Base-by-base conservation (phyloP, 2,797 vertebrate genomes). In the Neosilurus mollespiculum region DNA sequence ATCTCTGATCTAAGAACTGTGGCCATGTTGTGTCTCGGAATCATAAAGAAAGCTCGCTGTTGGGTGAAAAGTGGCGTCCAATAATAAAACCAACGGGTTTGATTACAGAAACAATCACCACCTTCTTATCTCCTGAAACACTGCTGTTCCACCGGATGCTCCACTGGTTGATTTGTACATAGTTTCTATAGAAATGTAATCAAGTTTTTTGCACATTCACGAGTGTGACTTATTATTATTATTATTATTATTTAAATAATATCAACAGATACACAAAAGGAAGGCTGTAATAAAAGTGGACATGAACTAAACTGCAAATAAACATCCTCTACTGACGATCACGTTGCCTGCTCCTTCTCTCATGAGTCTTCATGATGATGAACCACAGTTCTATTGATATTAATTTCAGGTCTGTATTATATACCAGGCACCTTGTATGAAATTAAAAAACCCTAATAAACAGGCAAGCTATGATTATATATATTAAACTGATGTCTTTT, bases 261-360 rank as follows among this genome's bases (percentile, higher is more conserved):
- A 20, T 37, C 65, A 9, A 16, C 26, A 22, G 22, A 71, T 24
- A 56, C 26, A 56, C 53, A 0, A 4, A 22, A 54, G 12, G 22
- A 10, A 51, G 22, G n/a, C 30, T 10, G 30, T 11, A 34, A 59
- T 76, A 37, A 14, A n/a, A 51, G 53, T 78, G 54, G 20, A 58
- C 26, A 12, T 53, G 16, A 34, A 26, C 22, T 51, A 14, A 11
- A 76, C 10, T 53, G 8, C 16, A 54, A 84, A 87, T 84, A 87
- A 82, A 87, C 34, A 22, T 26, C 37, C 22, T 49, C 22, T 49
- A 72, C 70, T 26, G 54, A 58, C 20, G 24, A 71, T 59, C 6
- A 73, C 12, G 20, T 15, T n/a, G 77, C 14, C 51, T 43, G 34
- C 10, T 24, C 24, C 8, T 3, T 34, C 51, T 78, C 18, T 83